Conservation (phyloP, 92 coral and sea anemone species). For the Porites cylindrica region DNA sequence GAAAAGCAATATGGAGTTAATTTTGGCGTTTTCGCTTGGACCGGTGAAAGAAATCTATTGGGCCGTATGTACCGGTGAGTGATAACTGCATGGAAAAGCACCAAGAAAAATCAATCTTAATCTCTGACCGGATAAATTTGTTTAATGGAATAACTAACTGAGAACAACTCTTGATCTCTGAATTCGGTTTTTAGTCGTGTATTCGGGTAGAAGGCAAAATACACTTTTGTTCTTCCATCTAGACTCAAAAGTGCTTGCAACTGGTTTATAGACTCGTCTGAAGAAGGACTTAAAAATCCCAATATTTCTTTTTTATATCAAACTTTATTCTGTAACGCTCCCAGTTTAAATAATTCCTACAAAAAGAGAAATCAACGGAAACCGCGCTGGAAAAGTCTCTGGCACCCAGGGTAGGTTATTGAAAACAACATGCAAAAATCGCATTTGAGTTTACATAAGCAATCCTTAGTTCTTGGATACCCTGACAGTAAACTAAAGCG, state of each 20-base stretch:
- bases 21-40: conserved; percentile 63
- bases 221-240: background rate
- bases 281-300: background rate
- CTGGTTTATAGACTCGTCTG: background rate
- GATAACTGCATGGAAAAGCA: too few species aligned
- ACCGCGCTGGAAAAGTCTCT: too few species aligned
- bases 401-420: background rate
- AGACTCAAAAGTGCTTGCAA: background rate
- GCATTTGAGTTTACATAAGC: background rate
- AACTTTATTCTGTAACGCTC: background rate
- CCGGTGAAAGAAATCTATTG: conserved; percentile 50
- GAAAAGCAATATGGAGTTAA: conserved; percentile 54
- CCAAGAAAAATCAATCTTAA: too few species aligned
- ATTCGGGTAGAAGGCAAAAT: background rate
- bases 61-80: conserved; percentile 37
- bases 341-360: too few species aligned
- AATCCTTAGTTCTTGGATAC: background rate
- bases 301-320: background rate
- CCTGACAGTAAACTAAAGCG: background rate
- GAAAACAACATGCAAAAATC: background rate
- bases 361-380: background rate
- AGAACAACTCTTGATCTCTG: background rate
- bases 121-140: too few species aligned
- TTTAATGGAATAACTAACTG: too few species aligned
- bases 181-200: too few species aligned